A percentile compares a stretch with the other conserved stretches of the same genome.
Conservation (phyloP, 2,888 invertebrate species). For the Epirrita christyi region DNA sequence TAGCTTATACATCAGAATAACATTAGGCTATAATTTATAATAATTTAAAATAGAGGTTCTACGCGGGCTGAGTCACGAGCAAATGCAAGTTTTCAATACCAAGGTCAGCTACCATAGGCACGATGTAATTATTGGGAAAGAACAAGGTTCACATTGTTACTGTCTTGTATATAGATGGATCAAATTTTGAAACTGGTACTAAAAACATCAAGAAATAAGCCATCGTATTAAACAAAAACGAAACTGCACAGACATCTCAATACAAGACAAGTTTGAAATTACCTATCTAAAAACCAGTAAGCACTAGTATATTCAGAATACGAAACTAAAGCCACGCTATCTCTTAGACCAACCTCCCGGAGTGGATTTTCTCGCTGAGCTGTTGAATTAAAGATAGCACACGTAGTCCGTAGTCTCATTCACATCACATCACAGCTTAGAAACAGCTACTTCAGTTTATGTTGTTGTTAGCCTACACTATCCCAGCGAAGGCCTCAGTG, state of each 20-base stretch:
- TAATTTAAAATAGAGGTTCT: too few relatives aligned
- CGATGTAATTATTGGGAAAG: too few relatives aligned
- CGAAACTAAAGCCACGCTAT: slow-evolving; percentile 23
- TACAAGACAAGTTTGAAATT: slow-evolving; percentile 9
- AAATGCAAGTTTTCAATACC: too few relatives aligned
- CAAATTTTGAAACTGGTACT: too few relatives aligned
- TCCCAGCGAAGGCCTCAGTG: neutral
- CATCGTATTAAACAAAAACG: too few relatives aligned
- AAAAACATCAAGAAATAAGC: too few relatives aligned
- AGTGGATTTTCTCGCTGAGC: slow-evolving; percentile 50
- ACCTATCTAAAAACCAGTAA: slow-evolving; percentile 18
- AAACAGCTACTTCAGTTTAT: slow-evolving; percentile 17
- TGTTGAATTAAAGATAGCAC: slow-evolving; percentile 73
- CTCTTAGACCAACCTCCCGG: slow-evolving; percentile 29
- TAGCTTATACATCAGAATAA: too few relatives aligned
- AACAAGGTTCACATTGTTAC: too few relatives aligned
- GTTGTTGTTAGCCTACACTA: neutral
- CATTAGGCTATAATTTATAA: too few relatives aligned
- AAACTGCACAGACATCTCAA: neutral
- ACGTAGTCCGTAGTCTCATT: slow-evolving; percentile 47
- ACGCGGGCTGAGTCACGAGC: too few relatives aligned
- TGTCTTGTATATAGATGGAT: too few relatives aligned
- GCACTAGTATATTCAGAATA: slow-evolving; percentile 13
- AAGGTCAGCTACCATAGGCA: too few relatives aligned
- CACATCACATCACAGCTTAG: slow-evolving; percentile 23